These are phyloP conservation scores for Crenuchus spilurus DNA, from an alignment of 2,797 vertebrate genomes.

Conservation along the genomic window DNA sequence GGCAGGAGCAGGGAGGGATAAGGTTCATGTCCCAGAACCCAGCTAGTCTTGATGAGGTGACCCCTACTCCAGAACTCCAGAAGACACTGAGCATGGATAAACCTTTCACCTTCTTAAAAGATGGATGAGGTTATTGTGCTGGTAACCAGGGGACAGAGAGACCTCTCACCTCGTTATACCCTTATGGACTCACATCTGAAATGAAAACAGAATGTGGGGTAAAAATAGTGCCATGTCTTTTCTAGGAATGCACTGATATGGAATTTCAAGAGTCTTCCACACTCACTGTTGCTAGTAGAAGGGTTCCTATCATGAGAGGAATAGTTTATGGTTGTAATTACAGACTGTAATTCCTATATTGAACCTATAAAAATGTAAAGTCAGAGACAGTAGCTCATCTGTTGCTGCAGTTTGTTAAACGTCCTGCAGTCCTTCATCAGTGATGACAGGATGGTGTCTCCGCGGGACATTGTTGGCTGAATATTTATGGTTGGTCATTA, in stretches of 20 bases:
- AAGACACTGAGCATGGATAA: conserved; percentile 31
- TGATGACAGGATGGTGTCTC: too few species aligned
- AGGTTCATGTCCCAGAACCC: conserved; percentile 42
- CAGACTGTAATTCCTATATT: too few species aligned
- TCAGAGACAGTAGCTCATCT: too few species aligned
- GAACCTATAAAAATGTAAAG: too few species aligned
- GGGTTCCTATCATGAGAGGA: too few species aligned
- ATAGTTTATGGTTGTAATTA: too few species aligned
- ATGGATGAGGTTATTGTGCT: conserved; percentile 44
- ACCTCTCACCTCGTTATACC: conserved; percentile 47
- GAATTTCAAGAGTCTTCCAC: too few species aligned
- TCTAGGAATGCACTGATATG: background rate
- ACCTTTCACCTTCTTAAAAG: conserved; percentile 47
- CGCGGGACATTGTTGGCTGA: too few species aligned
- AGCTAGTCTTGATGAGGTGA: conserved; percentile 35
- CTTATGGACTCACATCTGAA: conserved; percentile 61
- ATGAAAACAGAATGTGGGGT: conserved; percentile 45
- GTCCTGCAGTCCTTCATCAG: too few species aligned
- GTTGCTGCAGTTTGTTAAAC: too few species aligned
- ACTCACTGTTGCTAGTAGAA: too few species aligned
- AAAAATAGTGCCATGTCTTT: background rate
- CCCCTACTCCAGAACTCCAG: conserved; percentile 44
- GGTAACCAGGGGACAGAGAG: conserved; percentile 20
- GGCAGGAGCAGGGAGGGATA: conserved; percentile 45
- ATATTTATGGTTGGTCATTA: too few species aligned